A percentile compares a stretch with the other conserved stretches of the same genome.
Conservation (phyloP, 1,140 invertebrate species). For the Cyrtorhinus lividipennis region DNA sequence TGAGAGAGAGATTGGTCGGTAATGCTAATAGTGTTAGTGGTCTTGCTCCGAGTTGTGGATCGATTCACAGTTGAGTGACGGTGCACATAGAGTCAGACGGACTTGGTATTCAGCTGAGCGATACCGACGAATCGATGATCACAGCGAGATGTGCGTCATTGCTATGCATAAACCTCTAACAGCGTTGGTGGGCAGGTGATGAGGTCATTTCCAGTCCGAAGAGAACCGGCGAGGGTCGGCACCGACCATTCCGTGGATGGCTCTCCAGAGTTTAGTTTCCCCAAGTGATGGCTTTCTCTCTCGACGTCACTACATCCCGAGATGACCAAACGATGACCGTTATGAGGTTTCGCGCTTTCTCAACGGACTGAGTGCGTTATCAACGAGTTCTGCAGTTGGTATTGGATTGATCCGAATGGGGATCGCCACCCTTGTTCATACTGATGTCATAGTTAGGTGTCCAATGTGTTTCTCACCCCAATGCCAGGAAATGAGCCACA, state of each 20-base stretch:
- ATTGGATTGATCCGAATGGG: too few relatives aligned
- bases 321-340: background rate
- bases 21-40: too few relatives aligned
- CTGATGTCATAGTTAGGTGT: too few relatives aligned
- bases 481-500: too few relatives aligned
- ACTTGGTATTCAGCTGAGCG: background rate
- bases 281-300: background rate
- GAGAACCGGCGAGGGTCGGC: background rate
- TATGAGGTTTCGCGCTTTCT: background rate
- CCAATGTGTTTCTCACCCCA: too few relatives aligned
- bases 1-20: too few relatives aligned
- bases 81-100: too few relatives aligned
- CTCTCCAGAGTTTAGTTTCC: background rate
- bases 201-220: constrained; percentile 5
- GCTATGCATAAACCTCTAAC: constrained; percentile 5
- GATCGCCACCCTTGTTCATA: too few relatives aligned
- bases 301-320: background rate
- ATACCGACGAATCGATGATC: background rate
- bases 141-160: constrained; percentile 2
- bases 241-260: background rate
- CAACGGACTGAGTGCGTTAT: too few relatives aligned
- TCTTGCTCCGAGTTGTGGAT: too few relatives aligned
- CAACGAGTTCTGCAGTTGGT: too few relatives aligned
- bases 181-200: background rate
- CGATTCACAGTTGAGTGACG: too few relatives aligned